Conservation (phyloP, 1,140 invertebrate species). For the Tetramorium simillimum region DNA sequence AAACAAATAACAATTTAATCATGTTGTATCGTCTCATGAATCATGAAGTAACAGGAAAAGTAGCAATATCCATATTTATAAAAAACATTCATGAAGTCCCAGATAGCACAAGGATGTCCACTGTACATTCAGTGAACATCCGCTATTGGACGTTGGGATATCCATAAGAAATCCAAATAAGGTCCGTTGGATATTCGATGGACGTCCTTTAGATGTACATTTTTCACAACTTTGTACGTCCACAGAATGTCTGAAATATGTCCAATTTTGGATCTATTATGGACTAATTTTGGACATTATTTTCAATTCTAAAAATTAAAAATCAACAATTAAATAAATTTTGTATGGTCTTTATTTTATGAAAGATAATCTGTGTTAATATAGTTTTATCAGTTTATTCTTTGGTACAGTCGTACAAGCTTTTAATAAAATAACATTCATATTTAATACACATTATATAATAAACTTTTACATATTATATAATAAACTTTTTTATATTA, state of each 20-base stretch:
- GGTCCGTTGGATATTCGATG: not conserved
- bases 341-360: not conserved
- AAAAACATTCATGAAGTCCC: not conserved
- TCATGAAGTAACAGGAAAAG: not conserved
- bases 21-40: not conserved
- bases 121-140: not conserved
- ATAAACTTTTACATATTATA: too few relatives aligned
- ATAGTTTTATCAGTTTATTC: too few relatives aligned
- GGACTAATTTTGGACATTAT: not conserved
- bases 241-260: not conserved
- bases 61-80: too few relatives aligned
- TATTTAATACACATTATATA: too few relatives aligned
- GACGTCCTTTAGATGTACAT: not conserved
- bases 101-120: constrained; percentile 15
- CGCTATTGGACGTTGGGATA: not conserved
- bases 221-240: not conserved
- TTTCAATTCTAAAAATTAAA: not conserved
- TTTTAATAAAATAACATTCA: too few relatives aligned
- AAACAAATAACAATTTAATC: not conserved
- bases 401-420: too few relatives aligned
- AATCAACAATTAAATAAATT: not conserved
- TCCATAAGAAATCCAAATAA: not conserved
- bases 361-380: too few relatives aligned
- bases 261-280: not conserved
- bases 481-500: too few relatives aligned